Evolutionary conservation across 2,113 vertebrate genomes (phyloP), one percentile per base, ranked within the genome.

Genomic region (Pimephales promelas): DNA sequence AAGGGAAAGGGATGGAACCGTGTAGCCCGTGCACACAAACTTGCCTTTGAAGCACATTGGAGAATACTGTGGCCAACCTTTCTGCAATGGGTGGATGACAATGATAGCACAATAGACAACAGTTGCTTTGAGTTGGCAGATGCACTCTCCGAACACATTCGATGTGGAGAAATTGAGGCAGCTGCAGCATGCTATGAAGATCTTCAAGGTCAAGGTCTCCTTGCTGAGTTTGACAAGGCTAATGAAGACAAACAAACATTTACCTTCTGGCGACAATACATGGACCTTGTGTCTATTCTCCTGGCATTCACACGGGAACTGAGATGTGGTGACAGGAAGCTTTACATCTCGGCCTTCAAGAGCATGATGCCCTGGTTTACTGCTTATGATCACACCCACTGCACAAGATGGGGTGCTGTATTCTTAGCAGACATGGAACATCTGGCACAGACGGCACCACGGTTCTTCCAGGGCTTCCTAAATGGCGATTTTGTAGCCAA

Each of bases 361-460:
- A 66, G 61, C 61, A 81, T 81, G 59, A 81, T 81, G 79, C 79
- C 79, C 40, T 81, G 57, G 79, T 81, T 81, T 81, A 36, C 79
- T 66, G 77, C 77, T 22, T 68, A 49, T 81, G 62, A 52, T 49
- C 57, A 81, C 36, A 81, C 59, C 10, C 36, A 72, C 36, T 72
- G n/a, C 70, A 72, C 22, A 72, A 72, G 70, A 72, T 45, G 36
- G 70, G 36, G 70, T 72, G 70, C 34, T 72, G 34, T 72, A 20
- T 56, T 68, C 61, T 31, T 81, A 61, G 47, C 52, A 43, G 36
- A 68, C 79, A 81, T 81, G 79, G n/a, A 64, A 66, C 52, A 64
- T 66, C 79, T 66, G 31, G 52, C 81, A 82, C 45, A 57, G 43
- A 36, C 34, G 34, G 5, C 34, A 36, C 34, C 34, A 36, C 34